Evolutionary conservation across 2,113 vertebrate genomes (phyloP), one percentile per base, ranked within the genome.

Genomic region (Oncorhynchus nerka): DNA sequence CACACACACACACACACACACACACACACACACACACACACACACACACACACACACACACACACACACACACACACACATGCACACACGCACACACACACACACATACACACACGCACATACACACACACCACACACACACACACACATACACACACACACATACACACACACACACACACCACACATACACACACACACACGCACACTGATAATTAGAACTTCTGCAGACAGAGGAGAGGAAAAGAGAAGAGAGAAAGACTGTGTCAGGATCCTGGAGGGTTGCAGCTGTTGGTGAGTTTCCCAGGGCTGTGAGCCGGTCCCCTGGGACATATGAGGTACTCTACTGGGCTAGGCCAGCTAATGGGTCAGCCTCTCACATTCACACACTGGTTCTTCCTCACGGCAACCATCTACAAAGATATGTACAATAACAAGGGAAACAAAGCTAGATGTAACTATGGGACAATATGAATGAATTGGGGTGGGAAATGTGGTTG

Each of bases 261-360:
- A 79, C 76, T 39, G 7, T 92, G 93, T 91, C 92, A 84, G 81
- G 80, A 89, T 87, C 76, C 59, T 74, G 84, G 80, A 59, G 83
- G 79, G 79, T 34, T 75, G 90, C 92, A 93, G 93, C 92, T 94
- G 92, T 90, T 82, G 75, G 79, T 86, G 81, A 79, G 71, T 92
- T 93, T 93, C 92, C 92, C 92, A 93, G 86, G 87, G 88, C 55
- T 84, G 74, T 73, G 75, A 82, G 83, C 66, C 1, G 64, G 66
- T 88, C 88, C 83, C 87, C 30, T 67, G 91, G 82, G 91, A 88
- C 78, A 80, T 73, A 79, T 67, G 61, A 82, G 82, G 79, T 85
- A 79, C 80, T 90, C 71, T 85, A 79, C 79, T 78, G 85, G 79
- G 68, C 79, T 71, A 15, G 62, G 74, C 75, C 74, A 76, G 81